These are phyloP conservation scores for Jordanella pulchra DNA, from an alignment of 2,797 vertebrate species.

Conservation along the genomic window DNA sequence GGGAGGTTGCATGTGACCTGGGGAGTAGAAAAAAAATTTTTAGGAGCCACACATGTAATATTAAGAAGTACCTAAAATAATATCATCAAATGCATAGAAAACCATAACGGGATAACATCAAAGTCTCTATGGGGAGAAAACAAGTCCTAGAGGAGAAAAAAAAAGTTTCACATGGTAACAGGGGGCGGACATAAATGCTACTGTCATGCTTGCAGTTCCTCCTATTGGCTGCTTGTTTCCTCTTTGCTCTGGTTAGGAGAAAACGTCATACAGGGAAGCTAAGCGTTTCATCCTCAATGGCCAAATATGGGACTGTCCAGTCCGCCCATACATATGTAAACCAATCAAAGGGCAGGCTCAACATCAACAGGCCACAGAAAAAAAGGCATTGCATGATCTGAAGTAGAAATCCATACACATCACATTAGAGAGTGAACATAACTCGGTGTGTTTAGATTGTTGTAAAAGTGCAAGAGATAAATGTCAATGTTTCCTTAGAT, in stretches of 20 bases:
- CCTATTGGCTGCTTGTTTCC: conserved; percentile 76
- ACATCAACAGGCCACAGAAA: conserved; percentile 79
- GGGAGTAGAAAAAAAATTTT: conserved; percentile 32
- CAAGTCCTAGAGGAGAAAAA: conserved; percentile 46
- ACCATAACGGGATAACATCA: neutral
- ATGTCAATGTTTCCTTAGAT: neutral
- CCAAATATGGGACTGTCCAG: conserved; percentile 77
- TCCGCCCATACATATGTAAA: conserved; percentile 66
- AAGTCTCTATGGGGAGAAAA: conserved; percentile 32
- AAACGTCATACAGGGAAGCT: conserved; percentile 66
- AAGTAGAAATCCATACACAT: conserved; percentile 55
- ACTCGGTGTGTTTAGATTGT: neutral
- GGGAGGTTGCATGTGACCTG: conserved; percentile 73
- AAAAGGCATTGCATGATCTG: conserved; percentile 53
- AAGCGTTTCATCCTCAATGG: conserved; percentile 68
- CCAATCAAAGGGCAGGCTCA: conserved; percentile 78
- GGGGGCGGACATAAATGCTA: conserved; percentile 69
- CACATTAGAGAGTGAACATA: neutral
- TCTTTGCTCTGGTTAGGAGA: conserved; percentile 66
- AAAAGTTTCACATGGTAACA: conserved; percentile 81
- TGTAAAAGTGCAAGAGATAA: neutral
- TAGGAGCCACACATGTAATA: conserved; percentile 1
- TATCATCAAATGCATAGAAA: conserved; percentile 9
- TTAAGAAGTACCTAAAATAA: conserved; percentile 3
- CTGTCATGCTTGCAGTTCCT: conserved; percentile 63